Evolutionary conservation across 1,140 invertebrate genomes (phyloP), one percentile per base, ranked within the genome.

Genomic region (Littorina saxatilis): DNA sequence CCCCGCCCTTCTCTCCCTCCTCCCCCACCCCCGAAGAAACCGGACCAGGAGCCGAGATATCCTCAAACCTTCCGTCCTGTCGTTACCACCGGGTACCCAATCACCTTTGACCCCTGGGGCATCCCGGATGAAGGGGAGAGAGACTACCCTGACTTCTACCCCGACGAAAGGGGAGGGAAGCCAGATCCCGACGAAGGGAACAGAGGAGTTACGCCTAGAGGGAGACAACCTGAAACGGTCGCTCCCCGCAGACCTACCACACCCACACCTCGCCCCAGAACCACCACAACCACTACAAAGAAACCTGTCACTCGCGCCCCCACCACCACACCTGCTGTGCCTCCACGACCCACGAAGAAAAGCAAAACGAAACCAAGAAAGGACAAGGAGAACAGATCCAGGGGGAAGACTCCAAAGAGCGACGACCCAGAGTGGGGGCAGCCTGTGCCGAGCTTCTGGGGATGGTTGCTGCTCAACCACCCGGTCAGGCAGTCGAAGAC

Each of bases 21-120:
- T 15, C 70, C 23, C 13, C 43, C n/a, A 68, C 35, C 70, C 39
- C 32, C 63, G 63, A 95, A 96, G 88, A 93, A 96, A 47, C 82
- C 92, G 11, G 95, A 96, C 23, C 20, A 39, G 13, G 75, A 35
- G 23, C 27, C 32, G 20, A 52, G 55, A 39, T 55, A 35, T 17
- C 55, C 35, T 27, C 15, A 40, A 5, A 17, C 50, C 29, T 29
- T 40, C 29, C 13, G 23, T 0, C 43, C 15, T 39, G 35, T 61
- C 5, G 23, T 40, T 11, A n/a, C 52, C 32, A 5, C 77, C 58
- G 1, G 52, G 17, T 39, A 47, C 55, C 27, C 35, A 35, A 11
- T 37, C 5, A 27, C 61, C 61, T 58, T 39, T n/a, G 23, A 11
- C 17, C 32, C 61, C 77, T 27, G 29, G 27, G 15, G 11, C 39